Conservation (phyloP, 2,888 invertebrate species). For the Perizoma affinitatum region DNA sequence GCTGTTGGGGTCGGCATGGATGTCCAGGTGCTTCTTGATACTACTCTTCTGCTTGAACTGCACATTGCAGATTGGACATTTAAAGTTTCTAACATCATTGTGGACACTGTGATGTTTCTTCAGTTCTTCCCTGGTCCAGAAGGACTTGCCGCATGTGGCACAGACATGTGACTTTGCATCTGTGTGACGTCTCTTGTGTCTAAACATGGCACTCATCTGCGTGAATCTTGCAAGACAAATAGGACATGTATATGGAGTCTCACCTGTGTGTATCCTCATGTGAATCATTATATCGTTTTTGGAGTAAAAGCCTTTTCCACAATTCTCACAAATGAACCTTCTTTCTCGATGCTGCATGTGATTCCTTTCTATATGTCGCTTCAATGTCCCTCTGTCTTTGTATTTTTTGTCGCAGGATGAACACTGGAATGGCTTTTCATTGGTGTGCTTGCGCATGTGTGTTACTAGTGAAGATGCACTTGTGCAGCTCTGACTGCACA, state of each 20-base stretch:
- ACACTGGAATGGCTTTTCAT: constrained; percentile 60
- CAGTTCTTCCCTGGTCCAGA: constrained; percentile 65
- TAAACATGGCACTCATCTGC: constrained; percentile 59
- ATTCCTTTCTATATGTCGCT: constrained; percentile 60
- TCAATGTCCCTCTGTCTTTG: constrained; percentile 60
- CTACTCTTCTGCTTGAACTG: constrained; percentile 78
- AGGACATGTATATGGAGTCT: constrained; percentile 68
- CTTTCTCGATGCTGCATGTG: constrained; percentile 55
- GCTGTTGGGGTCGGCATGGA: constrained; percentile 58
- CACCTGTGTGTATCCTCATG: constrained; percentile 69
- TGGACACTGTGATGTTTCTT: constrained; percentile 63
- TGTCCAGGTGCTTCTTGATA: constrained; percentile 76
- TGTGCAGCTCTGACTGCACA: constrained; percentile 55
- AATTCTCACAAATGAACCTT: constrained; percentile 67
- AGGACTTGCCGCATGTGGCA: constrained; percentile 61
- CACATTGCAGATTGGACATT: constrained; percentile 69
- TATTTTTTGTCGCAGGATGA: constrained; percentile 63
- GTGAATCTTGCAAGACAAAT: constrained; percentile 61
- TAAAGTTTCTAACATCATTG: constrained; percentile 58
- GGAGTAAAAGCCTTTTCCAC: constrained; percentile 69
- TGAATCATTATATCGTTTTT: constrained; percentile 64
- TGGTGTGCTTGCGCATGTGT: constrained; percentile 65
- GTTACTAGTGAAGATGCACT: constrained; percentile 54
- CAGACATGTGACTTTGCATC: constrained; percentile 61
- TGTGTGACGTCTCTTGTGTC: constrained; percentile 63